These are phyloP conservation scores for Aricia agestis DNA, from an alignment of 1,140 invertebrate genomes.

Conservation along the genomic window DNA sequence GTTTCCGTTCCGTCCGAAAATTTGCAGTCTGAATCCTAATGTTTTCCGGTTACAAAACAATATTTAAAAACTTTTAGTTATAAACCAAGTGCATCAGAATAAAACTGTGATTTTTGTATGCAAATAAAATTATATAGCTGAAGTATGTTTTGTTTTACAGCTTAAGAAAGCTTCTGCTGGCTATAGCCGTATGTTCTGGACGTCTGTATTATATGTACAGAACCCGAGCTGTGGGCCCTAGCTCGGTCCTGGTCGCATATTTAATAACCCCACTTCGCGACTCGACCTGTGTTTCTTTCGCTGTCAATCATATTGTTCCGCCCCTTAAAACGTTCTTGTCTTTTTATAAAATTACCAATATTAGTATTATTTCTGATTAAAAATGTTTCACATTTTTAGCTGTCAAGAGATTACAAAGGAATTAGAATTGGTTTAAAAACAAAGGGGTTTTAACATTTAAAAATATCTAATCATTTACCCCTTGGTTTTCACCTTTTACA, in stretches of 20 bases:
- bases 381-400: not conserved
- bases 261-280: conserved; percentile 49
- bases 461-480: too few relatives aligned
- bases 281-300: conserved; percentile 60
- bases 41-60: too few relatives aligned
- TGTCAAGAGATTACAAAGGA: conserved; percentile 24
- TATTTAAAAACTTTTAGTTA: too few relatives aligned
- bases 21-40: too few relatives aligned
- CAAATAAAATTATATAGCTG: too few relatives aligned
- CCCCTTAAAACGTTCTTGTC: conserved; percentile 8
- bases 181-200: too few relatives aligned
- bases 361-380: conserved; percentile 1
- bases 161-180: too few relatives aligned
- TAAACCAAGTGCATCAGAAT: too few relatives aligned
- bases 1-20: too few relatives aligned
- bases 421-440: conserved; percentile 38
- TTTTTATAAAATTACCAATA: conserved; percentile 8
- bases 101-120: too few relatives aligned
- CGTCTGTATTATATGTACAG: conserved; percentile 11
- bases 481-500: too few relatives aligned
- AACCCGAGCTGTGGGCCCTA: conserved; percentile 22
- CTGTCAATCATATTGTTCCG: conserved; percentile 49
- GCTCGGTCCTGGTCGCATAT: conserved; percentile 22
- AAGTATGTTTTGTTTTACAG: too few relatives aligned
- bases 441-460: not conserved